Evolutionary conservation across 2,888 invertebrate genomes (phyloP).

Genomic region (Nowickia ferox): DNA sequence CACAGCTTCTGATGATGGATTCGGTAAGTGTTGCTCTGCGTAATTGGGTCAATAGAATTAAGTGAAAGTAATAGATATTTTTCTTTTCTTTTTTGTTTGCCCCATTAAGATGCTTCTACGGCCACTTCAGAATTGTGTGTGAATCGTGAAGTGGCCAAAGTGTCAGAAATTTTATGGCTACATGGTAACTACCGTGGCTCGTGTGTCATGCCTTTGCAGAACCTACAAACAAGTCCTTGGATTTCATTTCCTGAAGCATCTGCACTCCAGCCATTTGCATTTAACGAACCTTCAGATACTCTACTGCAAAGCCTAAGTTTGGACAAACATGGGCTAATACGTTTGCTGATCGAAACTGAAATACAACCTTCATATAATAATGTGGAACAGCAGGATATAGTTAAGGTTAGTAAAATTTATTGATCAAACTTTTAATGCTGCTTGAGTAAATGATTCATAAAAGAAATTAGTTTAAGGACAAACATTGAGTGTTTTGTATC

Average conservation of each 20-base stretch:
- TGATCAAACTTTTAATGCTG: constrained; percentile 30
- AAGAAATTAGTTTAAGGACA: constrained; percentile 4
- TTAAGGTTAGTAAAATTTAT: constrained; percentile 65
- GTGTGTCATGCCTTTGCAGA: constrained; percentile 83
- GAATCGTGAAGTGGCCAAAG: constrained; percentile 81
- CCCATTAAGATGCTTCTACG: constrained; percentile 77
- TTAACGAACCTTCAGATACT: constrained; percentile 73
- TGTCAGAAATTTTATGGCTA: constrained; percentile 82
- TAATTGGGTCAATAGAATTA: not conserved
- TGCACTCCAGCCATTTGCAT: constrained; percentile 81
- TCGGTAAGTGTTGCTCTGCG: constrained; percentile 76
- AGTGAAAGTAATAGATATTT: not conserved
- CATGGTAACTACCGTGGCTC: constrained; percentile 81
- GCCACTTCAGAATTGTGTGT: constrained; percentile 82
- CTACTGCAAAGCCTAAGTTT: constrained; percentile 61
- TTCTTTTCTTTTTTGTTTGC: not conserved
- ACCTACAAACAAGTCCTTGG: constrained; percentile 84
- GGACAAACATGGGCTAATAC: constrained; percentile 75
- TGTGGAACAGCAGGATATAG: constrained; percentile 51
- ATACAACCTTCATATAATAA: constrained; percentile 75
- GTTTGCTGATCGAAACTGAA: constrained; percentile 81
- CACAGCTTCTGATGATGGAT: constrained; percentile 77
- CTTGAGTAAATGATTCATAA: constrained; percentile 9
- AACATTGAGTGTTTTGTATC: not conserved
- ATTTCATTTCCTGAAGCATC: constrained; percentile 83